Base-by-base conservation (phyloP, 2,888 invertebrate genomes). In the Lasioglossum villosulum region DNA sequence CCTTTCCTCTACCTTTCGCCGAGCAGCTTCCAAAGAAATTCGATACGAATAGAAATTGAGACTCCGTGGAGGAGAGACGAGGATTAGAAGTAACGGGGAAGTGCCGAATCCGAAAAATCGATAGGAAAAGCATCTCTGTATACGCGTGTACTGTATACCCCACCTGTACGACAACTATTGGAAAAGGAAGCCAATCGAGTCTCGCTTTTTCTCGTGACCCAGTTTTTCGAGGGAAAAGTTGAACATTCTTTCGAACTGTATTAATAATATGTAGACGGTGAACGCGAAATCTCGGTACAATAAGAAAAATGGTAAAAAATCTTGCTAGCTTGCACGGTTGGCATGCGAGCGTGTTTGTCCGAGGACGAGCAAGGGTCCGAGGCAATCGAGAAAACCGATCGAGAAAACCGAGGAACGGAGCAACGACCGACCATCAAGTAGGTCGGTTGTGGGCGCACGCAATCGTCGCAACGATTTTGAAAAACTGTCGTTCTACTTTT, bases 361-460 rank as follows among this genome's bases (percentile, higher is more conserved):
- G 88, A 82, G 70, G 82, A 82, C 84, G 78, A 76, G 76, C 86
- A 89, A 89, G 87, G 87, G 86, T 91, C 77, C 77, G 87, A 86
- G 86, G 89, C 83, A 86, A 87, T 86, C 86, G 87, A 90, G 90
- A 88, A 91, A 90, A 90, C 84, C 84, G 81, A 86, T 86, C 86
- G 87, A 90, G 90, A 88, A 91, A 90, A 90, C 83, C 84, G 81
- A 86, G 81, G 78, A 84, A 63, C 83, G 90, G 94, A 93, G 93
- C 94, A 93, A 93, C 93, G 94, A 95, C 94, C 94, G 91, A 71
- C 74, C 89, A 90, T 82, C 75, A 95, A 94, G 94, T 95, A 93
- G 95, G 95, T 94, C 95, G 92, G 90, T 95, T 94, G 95, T 94
- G 94, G 95, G 95, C 95, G 95, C 95, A 94, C 93, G 95, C 94